A percentile compares a stretch with the other conserved stretches of the same genome.
Evolutionary conservation across 2,113 vertebrate genomes (phyloP).

Genomic region (Gambusia affinis): DNA sequence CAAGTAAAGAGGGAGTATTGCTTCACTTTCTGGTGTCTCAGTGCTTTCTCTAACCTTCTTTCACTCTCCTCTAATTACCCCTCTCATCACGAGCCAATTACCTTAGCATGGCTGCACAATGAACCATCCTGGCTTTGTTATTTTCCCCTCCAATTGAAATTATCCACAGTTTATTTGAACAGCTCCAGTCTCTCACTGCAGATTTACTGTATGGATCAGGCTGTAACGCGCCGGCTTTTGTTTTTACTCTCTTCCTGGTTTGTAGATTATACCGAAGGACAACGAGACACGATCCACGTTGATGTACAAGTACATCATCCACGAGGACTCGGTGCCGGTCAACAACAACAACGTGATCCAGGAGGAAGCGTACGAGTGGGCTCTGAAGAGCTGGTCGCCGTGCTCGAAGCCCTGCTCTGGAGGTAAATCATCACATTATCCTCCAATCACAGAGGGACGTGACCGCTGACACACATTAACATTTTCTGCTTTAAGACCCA

Average conservation of each 20-base stretch:
- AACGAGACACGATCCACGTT: conserved; percentile 92
- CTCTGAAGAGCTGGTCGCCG: conserved; percentile 95
- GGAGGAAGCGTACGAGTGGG: conserved; percentile 95
- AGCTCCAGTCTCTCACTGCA: background rate
- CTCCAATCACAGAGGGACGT: background rate
- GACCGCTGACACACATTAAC: background rate
- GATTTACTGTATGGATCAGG: background rate
- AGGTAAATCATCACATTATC: conserved; percentile 80
- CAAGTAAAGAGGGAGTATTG: too few species aligned
- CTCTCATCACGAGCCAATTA: background rate
- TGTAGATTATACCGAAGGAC: conserved; percentile 93
- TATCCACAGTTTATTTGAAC: background rate
- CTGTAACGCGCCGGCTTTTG: background rate
- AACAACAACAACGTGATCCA: conserved; percentile 97
- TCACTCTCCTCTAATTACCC: background rate
- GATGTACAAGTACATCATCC: conserved; percentile 95
- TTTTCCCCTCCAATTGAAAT: background rate
- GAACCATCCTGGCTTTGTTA: background rate
- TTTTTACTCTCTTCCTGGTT: background rate
- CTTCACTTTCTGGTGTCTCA: too few species aligned
- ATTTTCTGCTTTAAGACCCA: background rate
- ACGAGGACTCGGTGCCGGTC: conserved; percentile 93
- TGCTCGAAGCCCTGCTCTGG: conserved; percentile 93
- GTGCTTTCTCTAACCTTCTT: too few species aligned
- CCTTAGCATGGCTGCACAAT: background rate